phyloP scores from a whole-genome alignment of 2,113 vertebrate species.

The Syrmaticus mikado region DNA sequence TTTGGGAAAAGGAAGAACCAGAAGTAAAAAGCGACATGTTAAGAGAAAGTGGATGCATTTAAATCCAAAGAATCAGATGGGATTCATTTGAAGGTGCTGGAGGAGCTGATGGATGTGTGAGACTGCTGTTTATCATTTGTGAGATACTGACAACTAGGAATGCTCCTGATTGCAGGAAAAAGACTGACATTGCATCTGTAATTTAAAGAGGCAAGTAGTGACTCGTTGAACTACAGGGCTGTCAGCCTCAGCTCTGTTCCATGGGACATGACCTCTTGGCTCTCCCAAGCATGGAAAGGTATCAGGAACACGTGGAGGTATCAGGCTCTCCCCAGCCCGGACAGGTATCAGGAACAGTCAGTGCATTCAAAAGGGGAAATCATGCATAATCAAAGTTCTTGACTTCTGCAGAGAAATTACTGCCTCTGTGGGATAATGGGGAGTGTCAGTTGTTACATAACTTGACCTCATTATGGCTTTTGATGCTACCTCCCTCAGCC shows the following conservation, averaged over 20 bases:
- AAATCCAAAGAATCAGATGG: not conserved
- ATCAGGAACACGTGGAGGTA: no score
- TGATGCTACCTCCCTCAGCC: not conserved
- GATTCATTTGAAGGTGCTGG: not conserved
- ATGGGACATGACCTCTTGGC: not conserved
- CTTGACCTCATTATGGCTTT: not conserved
- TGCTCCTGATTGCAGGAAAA: not conserved
- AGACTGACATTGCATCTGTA: not conserved
- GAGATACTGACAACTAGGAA: not conserved
- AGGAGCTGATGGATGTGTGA: not conserved
- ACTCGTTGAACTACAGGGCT: not conserved
- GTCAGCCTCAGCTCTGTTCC: not conserved
- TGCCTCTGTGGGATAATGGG: not conserved
- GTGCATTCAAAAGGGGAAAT: not conserved
- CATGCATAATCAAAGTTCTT: not conserved
- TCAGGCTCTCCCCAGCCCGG: not conserved
- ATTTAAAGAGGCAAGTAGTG: not conserved
- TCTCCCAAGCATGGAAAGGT: not conserved
- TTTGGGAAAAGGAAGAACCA: not conserved
- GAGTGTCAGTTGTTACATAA: not conserved
- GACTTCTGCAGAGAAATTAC: not conserved
- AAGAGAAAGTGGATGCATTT: not conserved
- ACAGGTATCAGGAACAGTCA: not conserved
- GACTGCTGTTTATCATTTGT: not conserved
- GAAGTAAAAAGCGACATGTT: not conserved